These are phyloP conservation scores for Barypeithes pellucidus DNA, from an alignment of 2,888 invertebrate species.

Conservation along the genomic window DNA sequence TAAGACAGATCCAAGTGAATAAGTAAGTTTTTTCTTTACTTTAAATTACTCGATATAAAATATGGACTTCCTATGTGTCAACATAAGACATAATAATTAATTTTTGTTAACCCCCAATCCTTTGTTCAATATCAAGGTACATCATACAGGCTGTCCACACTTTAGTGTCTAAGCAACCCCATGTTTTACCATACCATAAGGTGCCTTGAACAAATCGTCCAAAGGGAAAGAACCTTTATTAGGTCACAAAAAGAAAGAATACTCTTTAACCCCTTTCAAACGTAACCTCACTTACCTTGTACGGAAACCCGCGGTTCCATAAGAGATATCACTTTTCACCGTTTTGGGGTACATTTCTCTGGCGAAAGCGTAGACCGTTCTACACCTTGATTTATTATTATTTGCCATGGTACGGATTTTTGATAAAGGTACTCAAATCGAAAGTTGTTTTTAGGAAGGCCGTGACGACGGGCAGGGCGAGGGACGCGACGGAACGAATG, in stretches of 20 bases:
- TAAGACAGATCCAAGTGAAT: too few species aligned
- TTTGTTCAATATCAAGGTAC: too few species aligned
- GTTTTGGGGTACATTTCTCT: constrained; percentile 85
- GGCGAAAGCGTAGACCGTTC: constrained; percentile 84
- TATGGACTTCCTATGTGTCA: too few species aligned
- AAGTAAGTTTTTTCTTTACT: too few species aligned
- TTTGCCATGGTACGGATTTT: constrained; percentile 60
- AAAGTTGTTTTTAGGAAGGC: constrained; percentile 46
- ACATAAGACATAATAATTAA: too few species aligned
- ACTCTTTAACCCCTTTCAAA: constrained; percentile 47
- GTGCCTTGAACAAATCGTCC: not conserved
- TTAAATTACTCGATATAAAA: too few species aligned
- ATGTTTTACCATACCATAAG: too few species aligned
- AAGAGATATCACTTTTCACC: constrained; percentile 79
- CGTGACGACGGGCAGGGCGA: constrained; percentile 25
- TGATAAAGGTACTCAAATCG: constrained; percentile 43
- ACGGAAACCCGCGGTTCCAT: constrained; percentile 91
- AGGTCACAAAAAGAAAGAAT: constrained; percentile 26
- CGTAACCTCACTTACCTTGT: constrained; percentile 76
- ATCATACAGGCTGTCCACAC: too few species aligned
- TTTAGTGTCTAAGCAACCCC: too few species aligned
- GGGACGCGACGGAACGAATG: constrained; percentile 19
- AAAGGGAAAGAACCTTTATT: constrained; percentile 23
- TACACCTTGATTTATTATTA: constrained; percentile 67
- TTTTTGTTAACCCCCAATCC: too few species aligned